phyloP scores from a whole-genome alignment of 2,888 invertebrate genomes.

The Lypha dubia region DNA sequence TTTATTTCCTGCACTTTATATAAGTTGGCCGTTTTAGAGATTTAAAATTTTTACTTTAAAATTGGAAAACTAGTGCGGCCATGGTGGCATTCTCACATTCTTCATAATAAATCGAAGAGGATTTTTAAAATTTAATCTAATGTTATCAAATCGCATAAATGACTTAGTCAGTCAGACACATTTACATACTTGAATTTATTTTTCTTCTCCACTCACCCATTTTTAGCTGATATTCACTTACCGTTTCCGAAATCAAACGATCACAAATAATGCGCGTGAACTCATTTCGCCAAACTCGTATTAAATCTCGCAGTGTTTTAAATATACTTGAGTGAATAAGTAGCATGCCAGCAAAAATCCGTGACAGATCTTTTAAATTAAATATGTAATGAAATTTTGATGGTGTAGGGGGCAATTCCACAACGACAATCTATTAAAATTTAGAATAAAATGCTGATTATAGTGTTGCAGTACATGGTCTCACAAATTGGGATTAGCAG shows the following conservation, averaged over 20 bases:
- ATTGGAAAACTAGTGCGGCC: too few species aligned
- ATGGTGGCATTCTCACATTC: too few species aligned
- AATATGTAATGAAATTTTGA: slow-evolving; percentile 97
- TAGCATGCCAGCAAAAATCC: slow-evolving; percentile 92
- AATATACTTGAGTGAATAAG: slow-evolving; percentile 90
- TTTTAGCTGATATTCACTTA: slow-evolving; percentile 76
- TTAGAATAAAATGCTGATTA: slow-evolving; percentile 3
- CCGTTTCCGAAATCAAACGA: slow-evolving; percentile 88
- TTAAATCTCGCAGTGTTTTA: slow-evolving; percentile 87
- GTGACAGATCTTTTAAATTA: slow-evolving; percentile 94
- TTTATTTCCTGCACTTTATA: too few species aligned
- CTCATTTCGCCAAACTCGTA: slow-evolving; percentile 96
- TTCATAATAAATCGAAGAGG: too few species aligned
- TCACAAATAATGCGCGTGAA: slow-evolving; percentile 94
- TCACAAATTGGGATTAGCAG: too few species aligned
- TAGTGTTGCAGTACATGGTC: not conserved
- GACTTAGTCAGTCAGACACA: too few species aligned
- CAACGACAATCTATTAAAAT: slow-evolving; percentile 86
- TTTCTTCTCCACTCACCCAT: too few species aligned
- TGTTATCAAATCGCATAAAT: too few species aligned
- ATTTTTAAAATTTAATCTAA: too few species aligned
- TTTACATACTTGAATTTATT: too few species aligned
- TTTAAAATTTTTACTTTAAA: too few species aligned
- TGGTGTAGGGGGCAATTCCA: slow-evolving; percentile 94
- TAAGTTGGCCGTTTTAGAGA: too few species aligned